Evolutionary conservation across 2,888 invertebrate species (phyloP), one percentile per base, ranked within the genome.

Genomic region (Eupithecia insigniata): DNA sequence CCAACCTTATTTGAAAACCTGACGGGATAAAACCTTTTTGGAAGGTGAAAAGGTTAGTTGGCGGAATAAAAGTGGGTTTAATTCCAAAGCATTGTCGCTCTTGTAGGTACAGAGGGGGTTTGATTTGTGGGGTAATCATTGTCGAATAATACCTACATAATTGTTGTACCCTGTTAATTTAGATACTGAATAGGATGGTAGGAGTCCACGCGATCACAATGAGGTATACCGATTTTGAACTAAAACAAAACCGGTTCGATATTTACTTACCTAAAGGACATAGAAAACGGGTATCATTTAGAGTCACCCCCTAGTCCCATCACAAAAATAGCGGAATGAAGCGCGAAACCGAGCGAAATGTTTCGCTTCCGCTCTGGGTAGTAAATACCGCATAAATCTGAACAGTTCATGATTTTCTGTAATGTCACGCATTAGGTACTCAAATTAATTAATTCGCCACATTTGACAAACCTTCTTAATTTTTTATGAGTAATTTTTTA

Each of bases 61-160:
- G 80, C 78, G 71, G 64, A 74, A 74, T 79, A 64, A 72, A 74
- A 76, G 73, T 76, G 72, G 76, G 74, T 76, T 78, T 79, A 76
- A 55, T 84, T 74, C 58, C 62, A 72, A 82, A 84, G 88, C 85
- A 89, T 89, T 88, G 88, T 90, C 90, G 85, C 85, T 84, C 85
- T 86, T 86, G 86, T 85, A 76, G 82, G 83, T 82, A 83, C 86
- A 87, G 26, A 87, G 85, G 75, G 84, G 83, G 85, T 90, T 90
- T 91, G 90, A 90, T 91, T 90, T 90, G 89, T 90, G 78, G 82
- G 80, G 87, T 87, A 88, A 89, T 90, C 87, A 86, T 80, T 80
- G 82, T 82, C 83, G 83, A 81, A 84, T 85, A 87, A 85, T 85
- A 81, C 75, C 74, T 70, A 74, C 74, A 78, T 79, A 76, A 73